These are phyloP conservation scores for rabbit (Oryctolagus cuniculus) DNA, from an alignment of 2,113 vertebrate genomes.

Conservation along the genomic window DNA sequence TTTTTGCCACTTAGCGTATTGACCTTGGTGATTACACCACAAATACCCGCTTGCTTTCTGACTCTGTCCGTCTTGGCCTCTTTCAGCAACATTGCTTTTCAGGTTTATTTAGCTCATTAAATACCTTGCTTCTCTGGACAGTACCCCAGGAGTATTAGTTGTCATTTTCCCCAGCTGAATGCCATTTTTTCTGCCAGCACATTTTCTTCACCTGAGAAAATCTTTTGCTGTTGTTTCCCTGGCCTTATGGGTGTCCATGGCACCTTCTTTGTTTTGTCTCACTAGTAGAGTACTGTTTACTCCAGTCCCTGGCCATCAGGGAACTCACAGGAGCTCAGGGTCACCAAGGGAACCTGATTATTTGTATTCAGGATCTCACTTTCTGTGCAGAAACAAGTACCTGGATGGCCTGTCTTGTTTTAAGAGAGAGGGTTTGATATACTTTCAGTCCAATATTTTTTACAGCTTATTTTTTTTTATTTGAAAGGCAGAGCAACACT, in stretches of 20 bases:
- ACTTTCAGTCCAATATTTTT: not conserved
- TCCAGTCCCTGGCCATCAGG: slow-evolving; percentile 62
- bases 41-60: not conserved
- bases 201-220: slow-evolving; percentile 45
- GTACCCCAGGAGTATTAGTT: not conserved
- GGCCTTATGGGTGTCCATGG: not conserved
- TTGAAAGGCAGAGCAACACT: too few species aligned
- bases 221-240: not conserved
- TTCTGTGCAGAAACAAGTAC: not conserved
- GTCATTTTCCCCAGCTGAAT: not conserved
- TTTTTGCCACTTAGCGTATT: not conserved
- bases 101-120: slow-evolving; percentile 63
- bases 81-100: slow-evolving; percentile 39
- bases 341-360: slow-evolving; percentile 51
- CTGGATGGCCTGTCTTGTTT: not conserved
- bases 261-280: not conserved
- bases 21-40: not conserved
- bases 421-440: slow-evolving; percentile 26
- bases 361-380: slow-evolving; percentile 50
- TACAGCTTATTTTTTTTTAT: too few species aligned
- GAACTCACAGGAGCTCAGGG: not conserved
- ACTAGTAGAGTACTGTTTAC: slow-evolving; percentile 46
- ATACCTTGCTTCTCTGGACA: slow-evolving; percentile 30
- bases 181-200: not conserved
- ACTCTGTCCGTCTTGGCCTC: not conserved